A percentile compares a stretch with the other conserved stretches of the same genome.
These are phyloP conservation scores for Polia nebulosa DNA, from an alignment of 2,888 invertebrate species.

Conservation along the genomic window DNA sequence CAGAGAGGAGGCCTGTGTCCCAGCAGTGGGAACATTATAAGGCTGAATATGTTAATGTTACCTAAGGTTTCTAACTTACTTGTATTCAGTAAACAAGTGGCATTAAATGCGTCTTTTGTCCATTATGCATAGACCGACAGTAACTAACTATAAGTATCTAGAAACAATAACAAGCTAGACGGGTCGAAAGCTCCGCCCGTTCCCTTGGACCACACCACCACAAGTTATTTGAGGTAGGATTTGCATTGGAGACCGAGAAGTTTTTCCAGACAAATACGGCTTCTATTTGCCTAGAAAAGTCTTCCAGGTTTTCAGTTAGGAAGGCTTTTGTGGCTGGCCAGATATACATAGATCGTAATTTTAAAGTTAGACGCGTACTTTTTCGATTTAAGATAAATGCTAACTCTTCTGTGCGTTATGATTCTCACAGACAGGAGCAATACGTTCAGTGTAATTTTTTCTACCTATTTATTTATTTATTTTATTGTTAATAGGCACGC, in stretches of 20 bases:
- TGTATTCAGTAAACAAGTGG: too few species aligned
- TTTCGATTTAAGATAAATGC: background rate
- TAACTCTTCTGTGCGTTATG: background rate
- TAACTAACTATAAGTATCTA: background rate
- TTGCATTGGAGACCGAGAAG: conserved; percentile 14
- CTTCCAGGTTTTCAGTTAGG: background rate
- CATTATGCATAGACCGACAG: background rate
- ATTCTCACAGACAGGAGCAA: background rate
- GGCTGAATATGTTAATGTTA: too few species aligned
- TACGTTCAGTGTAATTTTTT: too few species aligned
- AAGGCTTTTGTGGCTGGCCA: background rate
- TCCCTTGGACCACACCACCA: background rate
- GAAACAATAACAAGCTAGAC: background rate
- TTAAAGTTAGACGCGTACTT: background rate
- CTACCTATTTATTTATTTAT: too few species aligned
- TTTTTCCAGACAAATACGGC: conserved; percentile 17
- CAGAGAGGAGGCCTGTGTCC: too few species aligned
- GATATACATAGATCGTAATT: background rate
- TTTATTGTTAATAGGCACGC: too few species aligned
- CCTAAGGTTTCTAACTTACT: too few species aligned
- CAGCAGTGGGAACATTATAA: too few species aligned
- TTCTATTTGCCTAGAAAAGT: conserved; percentile 8
- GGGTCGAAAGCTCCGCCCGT: background rate
- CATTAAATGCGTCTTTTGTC: too few species aligned
- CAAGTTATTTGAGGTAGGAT: background rate